Evolutionary conservation across 2,888 invertebrate genomes (phyloP).

Genomic region (Conops quadrifasciatus): DNA sequence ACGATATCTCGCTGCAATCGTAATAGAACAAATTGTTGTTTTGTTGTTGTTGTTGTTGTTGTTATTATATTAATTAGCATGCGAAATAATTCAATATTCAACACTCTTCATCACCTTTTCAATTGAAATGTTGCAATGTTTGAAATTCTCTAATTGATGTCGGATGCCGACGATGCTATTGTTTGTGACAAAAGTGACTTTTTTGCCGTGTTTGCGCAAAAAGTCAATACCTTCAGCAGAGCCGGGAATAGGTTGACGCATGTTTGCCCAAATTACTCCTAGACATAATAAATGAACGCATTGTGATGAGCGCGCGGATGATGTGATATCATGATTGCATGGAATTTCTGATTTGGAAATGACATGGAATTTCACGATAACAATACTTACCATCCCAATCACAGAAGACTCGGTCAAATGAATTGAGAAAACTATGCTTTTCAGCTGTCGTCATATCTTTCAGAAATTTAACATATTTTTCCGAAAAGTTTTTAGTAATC

Average conservation of each 20-base stretch:
- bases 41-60: conserved; percentile 4
- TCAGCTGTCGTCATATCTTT: conserved; percentile 47
- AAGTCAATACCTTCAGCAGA: conserved; percentile 60
- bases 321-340: conserved; percentile 3
- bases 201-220: conserved; percentile 63
- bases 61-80: background rate
- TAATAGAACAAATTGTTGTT: conserved; percentile 8
- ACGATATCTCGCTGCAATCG: conserved; percentile 53
- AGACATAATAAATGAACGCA: too few species aligned
- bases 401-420: conserved; percentile 69
- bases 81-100: background rate
- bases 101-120: conserved; percentile 47
- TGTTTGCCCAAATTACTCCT: conserved; percentile 67
- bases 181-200: conserved; percentile 65
- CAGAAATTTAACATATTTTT: conserved; percentile 30
- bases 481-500: background rate
- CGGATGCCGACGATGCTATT: conserved; percentile 59
- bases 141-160: conserved; percentile 55
- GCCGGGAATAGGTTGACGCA: conserved; percentile 60
- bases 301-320: too few species aligned
- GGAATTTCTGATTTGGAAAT: background rate
- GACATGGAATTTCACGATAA: background rate
- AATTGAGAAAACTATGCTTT: conserved; percentile 61
- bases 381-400: conserved; percentile 72
- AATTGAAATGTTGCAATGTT: conserved; percentile 51